Evolutionary conservation across 64 coral and sea anemone species (phyloP), one percentile per base, ranked within the genome.

Genomic region (Montipora efflorescens): DNA sequence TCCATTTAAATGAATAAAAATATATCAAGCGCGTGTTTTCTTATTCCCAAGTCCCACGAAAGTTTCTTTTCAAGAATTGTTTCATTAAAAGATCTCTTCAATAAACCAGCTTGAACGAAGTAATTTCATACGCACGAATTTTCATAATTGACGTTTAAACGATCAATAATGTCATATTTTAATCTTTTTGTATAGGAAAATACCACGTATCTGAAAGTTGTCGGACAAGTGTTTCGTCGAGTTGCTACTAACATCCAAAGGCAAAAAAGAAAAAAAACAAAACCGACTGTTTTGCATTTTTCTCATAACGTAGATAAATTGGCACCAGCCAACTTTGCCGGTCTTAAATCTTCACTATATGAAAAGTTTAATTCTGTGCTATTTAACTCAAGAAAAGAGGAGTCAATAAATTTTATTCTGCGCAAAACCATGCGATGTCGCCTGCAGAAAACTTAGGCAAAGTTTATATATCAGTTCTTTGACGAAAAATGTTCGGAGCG

Each of bases 271-370:
- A 71, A 20, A 7, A 5, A 72, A 72, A 44, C 28, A 72, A 18
- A 72, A 22, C 2, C 5, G 67, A 84, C 62, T 86, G 82, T 86
- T 86, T 86, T 86, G 82, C 70, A 86, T 86, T 86, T 86, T 86
- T 86, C 62, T 49, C 82, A 72, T 86, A 48, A 47, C 45, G 45
- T 44, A 10, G 55, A 44, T 67, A 71, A 46, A 58, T 48, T 68
- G 16, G 11, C 59, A 47, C 36, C 43, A 36, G 61, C 9, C 25
- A 7, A 43, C 9, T 47, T 86, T 71, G 53, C 14, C 46, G 7
- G 46, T 86, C 62, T 86, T 0, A 67, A 84, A 16, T 57, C 25
- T 81, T 59, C 20, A 57, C 59, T 43, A 13, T 21, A 59, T 1
- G 23, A 84, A 4, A 2, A 2, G 0, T 43, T 44, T 2, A 67